Evolutionary conservation across 2,888 invertebrate species (phyloP).

Genomic region (Callosobruchus maculatus): DNA sequence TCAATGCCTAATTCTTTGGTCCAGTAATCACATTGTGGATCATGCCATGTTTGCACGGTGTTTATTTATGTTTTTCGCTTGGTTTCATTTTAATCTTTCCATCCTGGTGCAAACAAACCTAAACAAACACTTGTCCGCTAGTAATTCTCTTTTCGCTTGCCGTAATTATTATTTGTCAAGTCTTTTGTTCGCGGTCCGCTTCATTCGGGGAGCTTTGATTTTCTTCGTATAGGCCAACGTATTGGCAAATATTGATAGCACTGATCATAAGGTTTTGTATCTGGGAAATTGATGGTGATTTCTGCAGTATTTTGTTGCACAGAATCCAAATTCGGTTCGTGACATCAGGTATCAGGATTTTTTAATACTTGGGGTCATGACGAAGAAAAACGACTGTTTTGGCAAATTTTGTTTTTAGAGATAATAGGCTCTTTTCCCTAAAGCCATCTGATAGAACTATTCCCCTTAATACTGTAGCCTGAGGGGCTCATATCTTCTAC

Average conservation of each 20-base stretch:
- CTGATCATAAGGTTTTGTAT: no score
- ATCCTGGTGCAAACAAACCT: constrained; percentile 45
- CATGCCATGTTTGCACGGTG: constrained; percentile 35
- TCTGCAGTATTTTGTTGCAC: no score
- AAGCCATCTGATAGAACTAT: no score
- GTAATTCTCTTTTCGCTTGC: constrained; percentile 37
- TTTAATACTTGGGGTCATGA: no score
- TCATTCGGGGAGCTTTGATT: neutral
- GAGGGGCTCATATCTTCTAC: no score
- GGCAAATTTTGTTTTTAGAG: no score
- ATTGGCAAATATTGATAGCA: neutral
- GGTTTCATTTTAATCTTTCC: constrained; percentile 50
- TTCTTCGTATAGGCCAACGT: neutral
- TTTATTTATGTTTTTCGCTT: constrained; percentile 47
- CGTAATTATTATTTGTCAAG: constrained; percentile 38
- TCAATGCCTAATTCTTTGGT: constrained; percentile 33
- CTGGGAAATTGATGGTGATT: no score
- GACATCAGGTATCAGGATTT: no score
- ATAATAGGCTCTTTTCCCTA: no score
- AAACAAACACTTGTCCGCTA: constrained; percentile 47
- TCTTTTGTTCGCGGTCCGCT: neutral
- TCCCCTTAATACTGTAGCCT: no score
- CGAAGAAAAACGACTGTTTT: no score
- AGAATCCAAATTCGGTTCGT: no score
- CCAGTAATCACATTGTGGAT: constrained; percentile 42